Evolutionary conservation across 1,140 invertebrate species (phyloP).

Genomic region (Chrysoperla carnea): DNA sequence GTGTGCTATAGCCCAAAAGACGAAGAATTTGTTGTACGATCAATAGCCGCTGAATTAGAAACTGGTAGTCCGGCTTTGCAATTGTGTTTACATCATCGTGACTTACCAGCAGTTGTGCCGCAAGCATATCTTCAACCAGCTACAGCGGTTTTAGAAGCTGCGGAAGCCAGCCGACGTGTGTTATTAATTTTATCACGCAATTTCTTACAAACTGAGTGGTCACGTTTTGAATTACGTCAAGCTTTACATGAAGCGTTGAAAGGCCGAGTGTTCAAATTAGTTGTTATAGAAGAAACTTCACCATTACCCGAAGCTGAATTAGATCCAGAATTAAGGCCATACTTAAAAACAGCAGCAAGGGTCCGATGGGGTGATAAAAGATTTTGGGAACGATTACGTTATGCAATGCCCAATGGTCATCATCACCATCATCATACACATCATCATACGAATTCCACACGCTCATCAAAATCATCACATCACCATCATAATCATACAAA

Average conservation of each 20-base stretch:
- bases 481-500: conserved; percentile 32
- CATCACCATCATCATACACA: conserved; percentile 36
- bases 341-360: conserved; percentile 65
- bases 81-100: conserved; percentile 73
- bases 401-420: conserved; percentile 62
- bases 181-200: conserved; percentile 66
- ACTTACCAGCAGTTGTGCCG: conserved; percentile 45
- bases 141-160: conserved; percentile 65
- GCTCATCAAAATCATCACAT: no score
- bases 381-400: conserved; percentile 83
- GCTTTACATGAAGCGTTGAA: conserved; percentile 74
- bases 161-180: conserved; percentile 64
- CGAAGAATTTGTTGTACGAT: conserved; percentile 73
- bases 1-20: conserved; percentile 86
- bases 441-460: background rate
- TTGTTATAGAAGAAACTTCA: conserved; percentile 71
- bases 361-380: conserved; percentile 76
- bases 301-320: conserved; percentile 59
- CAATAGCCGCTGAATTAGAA: conserved; percentile 69
- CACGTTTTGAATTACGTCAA: conserved; percentile 63
- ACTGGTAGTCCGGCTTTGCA: conserved; percentile 53
- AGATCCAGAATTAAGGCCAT: conserved; percentile 73
- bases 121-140: conserved; percentile 53
- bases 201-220: conserved; percentile 76
- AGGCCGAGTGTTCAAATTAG: conserved; percentile 63